Evolutionary conservation across 2,113 vertebrate genomes (phyloP).

Genomic region (Tringa solitaria): DNA sequence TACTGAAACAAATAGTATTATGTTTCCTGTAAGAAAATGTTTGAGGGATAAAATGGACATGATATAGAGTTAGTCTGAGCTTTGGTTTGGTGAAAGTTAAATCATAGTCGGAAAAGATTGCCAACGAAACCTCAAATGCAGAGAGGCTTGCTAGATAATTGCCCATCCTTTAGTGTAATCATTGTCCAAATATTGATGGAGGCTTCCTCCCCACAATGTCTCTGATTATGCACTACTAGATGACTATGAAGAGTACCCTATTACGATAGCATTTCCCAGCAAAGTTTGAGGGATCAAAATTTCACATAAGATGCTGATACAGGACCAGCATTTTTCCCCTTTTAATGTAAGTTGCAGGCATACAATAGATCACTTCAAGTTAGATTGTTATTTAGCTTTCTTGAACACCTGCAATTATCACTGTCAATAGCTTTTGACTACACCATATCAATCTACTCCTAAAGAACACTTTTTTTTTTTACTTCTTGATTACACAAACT

Average conservation of each 20-base stretch:
- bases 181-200: background rate
- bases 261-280: background rate
- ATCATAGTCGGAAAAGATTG: background rate
- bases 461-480: background rate
- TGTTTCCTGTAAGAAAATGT: background rate
- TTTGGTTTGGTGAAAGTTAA: background rate
- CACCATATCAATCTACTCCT: background rate
- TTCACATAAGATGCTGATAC: background rate
- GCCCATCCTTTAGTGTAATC: background rate
- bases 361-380: background rate
- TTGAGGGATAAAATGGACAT: background rate
- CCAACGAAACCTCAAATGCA: background rate
- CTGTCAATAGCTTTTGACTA: background rate
- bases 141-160: background rate
- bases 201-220: accelerated
- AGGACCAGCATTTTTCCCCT: background rate
- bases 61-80: background rate
- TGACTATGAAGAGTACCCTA: background rate
- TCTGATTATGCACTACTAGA: background rate
- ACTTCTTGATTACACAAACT: background rate
- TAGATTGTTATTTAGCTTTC: background rate
- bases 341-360: background rate
- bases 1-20: background rate
- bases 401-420: background rate
- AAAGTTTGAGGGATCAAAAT: background rate